Evolutionary conservation across 2,888 invertebrate species (phyloP).

Genomic region (Agrochola lota): DNA sequence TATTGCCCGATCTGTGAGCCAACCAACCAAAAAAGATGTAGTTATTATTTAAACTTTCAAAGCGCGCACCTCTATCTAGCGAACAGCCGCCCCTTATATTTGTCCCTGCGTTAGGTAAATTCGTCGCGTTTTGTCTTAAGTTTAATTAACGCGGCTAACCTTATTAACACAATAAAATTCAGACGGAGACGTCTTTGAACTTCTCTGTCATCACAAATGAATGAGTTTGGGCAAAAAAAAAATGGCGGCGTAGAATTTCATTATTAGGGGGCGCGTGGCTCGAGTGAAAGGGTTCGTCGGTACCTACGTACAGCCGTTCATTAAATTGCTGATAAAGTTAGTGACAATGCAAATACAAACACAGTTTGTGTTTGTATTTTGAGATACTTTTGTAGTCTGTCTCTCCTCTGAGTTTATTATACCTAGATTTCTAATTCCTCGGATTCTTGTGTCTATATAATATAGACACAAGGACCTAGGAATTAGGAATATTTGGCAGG

Average conservation of each 20-base stretch:
- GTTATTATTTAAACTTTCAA: neutral
- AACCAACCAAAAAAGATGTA: neutral
- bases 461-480: neutral
- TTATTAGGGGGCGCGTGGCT: conserved; percentile 25
- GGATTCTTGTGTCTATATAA: too few species aligned
- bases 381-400: neutral
- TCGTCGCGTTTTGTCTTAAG: conserved; percentile 63
- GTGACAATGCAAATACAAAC: conserved; percentile 10
- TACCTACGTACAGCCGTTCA: conserved; percentile 18
- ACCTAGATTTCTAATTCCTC: too few species aligned
- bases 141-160: conserved; percentile 66
- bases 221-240: conserved; percentile 42
- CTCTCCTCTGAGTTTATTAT: neutral
- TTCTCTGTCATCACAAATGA: conserved; percentile 39
- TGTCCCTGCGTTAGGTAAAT: conserved; percentile 53
- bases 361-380: conserved; percentile 15
- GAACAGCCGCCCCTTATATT: conserved; percentile 38
- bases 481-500: neutral
- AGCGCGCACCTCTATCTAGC: conserved; percentile 23
- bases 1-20: neutral
- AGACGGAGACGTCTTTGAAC: conserved; percentile 41
- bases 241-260: conserved; percentile 46
- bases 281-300: conserved; percentile 22
- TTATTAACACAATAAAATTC: conserved; percentile 68
- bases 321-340: conserved; percentile 46